Base-by-base conservation (phyloP, 2,113 vertebrate genomes). In the Grantiella picta region DNA sequence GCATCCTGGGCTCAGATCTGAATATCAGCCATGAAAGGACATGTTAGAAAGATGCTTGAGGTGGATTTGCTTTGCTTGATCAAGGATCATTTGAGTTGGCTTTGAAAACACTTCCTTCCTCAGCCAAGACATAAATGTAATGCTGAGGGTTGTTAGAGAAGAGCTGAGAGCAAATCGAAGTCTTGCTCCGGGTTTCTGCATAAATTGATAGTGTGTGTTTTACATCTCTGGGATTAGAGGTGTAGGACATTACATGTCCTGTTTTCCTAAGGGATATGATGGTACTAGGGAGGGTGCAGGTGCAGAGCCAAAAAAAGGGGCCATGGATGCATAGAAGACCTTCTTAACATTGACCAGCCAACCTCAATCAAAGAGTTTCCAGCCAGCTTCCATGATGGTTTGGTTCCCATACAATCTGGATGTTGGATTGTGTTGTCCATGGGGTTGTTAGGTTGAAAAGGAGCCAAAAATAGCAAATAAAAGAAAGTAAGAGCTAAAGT, bases 401-500 rank as follows among this genome's bases (percentile, higher is more conserved):
- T 0, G 0, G 23, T 83, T 93, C 42, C 20, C 27, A 1, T 40
- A 4, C n/a, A 4, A 21, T 24, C 35, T 69, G 35, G n/a, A 9
- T 80, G 29, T 52, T 47, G 57, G 4, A 59, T 57, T 75, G 69
- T 16, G 28, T 70, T 92, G 40, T 17, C 33, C 53, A 0, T 20
- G 9, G 19, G 20, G 12, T 80, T 64, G 31, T n/a, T 85, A 52
- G 27, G n/a, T 42, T 53, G 29, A 73, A 82, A 83, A 85, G 18
- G 18, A 61, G 63, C 15, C 11, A 60, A 53, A 94, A 73, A 15
- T 29, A 59, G 36, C 21, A 78, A 49, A 47, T 49, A 35, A 56
- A 76, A 64, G 36, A 29, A 52, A 78, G 7, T 45, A 47, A 56
- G n/a, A 52, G 21, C 40, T 65, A 2, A 78, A 76, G 15, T 12